phyloP scores from a whole-genome alignment of 2,888 invertebrate genomes.

The Cephus nigrinus region DNA sequence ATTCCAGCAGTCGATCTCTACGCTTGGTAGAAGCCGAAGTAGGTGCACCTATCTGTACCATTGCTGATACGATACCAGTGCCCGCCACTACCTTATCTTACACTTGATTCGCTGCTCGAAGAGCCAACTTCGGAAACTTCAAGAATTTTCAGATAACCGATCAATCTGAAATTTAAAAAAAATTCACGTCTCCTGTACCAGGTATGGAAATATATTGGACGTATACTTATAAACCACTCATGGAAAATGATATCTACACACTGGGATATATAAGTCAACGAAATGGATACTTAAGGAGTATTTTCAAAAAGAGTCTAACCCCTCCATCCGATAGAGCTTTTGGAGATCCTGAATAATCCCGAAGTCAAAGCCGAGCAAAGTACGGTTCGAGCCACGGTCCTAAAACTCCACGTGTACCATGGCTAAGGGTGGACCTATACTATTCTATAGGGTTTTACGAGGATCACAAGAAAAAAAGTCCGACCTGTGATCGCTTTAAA shows the following conservation, averaged over 20 bases:
- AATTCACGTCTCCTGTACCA: neutral
- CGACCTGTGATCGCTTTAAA: slow-evolving; percentile 36
- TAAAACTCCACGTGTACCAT: neutral
- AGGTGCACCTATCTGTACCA: slow-evolving; percentile 38
- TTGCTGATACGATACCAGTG: neutral
- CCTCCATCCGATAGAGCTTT: neutral
- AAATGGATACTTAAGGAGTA: neutral
- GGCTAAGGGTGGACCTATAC: neutral
- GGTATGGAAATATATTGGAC: neutral
- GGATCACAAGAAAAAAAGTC: neutral
- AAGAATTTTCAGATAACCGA: neutral
- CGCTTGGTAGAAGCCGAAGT: slow-evolving; percentile 35
- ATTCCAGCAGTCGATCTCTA: slow-evolving; percentile 36
- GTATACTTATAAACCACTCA: neutral
- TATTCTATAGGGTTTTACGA: neutral
- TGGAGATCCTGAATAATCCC: slow-evolving; percentile 1
- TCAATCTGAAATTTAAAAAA: neutral
- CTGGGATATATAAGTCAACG: neutral
- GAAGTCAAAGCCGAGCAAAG: neutral
- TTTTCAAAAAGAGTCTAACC: neutral
- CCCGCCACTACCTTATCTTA: neutral
- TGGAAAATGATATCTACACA: neutral
- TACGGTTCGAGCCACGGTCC: neutral
- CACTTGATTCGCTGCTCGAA: neutral
- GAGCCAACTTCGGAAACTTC: neutral